phyloP scores from a whole-genome alignment of 2,113 vertebrate species.

The Platysternon megacephalum region DNA sequence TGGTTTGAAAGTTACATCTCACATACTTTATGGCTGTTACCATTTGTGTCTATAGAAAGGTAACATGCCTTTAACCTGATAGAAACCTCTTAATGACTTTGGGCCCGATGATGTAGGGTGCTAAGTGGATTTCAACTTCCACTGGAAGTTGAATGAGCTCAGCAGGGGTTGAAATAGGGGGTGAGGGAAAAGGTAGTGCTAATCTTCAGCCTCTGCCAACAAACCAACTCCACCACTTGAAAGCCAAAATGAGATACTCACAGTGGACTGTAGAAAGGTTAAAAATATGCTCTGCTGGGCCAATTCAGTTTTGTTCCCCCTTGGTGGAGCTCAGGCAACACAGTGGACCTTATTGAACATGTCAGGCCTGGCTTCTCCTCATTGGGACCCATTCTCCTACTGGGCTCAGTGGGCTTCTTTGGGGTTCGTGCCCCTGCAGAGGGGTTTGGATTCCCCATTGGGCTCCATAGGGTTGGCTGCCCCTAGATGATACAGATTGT shows the following conservation, averaged over 20 bases:
- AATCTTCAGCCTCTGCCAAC: not conserved
- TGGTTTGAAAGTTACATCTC: not conserved
- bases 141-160: not conserved
- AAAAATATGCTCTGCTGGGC: not conserved
- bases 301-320: not conserved
- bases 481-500: not conserved
- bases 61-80: not conserved
- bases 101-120: not conserved
- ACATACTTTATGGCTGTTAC: not conserved
- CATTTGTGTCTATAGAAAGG: not conserved
- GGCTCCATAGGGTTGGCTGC: not conserved
- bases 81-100: not conserved
- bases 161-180: not conserved
- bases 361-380: rapidly evolving
- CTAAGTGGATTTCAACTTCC: not conserved
- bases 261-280: not conserved
- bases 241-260: not conserved
- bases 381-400: not conserved
- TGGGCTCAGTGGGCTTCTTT: not conserved
- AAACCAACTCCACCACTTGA: not conserved
- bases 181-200: not conserved
- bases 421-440: not conserved
- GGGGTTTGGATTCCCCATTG: not conserved
- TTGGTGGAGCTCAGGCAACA: not conserved
- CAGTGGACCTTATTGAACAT: not conserved